These are phyloP conservation scores for Myotis davidii DNA, from an alignment of 2,113 vertebrate species.

Conservation along the genomic window DNA sequence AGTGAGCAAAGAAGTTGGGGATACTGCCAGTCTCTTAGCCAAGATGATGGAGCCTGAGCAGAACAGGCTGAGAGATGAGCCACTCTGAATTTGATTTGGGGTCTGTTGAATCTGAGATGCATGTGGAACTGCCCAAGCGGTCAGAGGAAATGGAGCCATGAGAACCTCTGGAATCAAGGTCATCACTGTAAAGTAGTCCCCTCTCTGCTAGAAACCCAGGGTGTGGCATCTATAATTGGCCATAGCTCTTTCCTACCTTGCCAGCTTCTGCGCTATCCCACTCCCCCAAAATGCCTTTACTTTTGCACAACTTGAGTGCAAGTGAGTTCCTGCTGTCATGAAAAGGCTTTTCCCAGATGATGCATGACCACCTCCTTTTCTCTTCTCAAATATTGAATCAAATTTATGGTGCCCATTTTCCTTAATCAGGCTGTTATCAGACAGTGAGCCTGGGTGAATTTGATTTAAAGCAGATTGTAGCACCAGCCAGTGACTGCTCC, in stretches of 20 bases:
- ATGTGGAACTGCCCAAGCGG: neutral
- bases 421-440: slow-evolving; percentile 78
- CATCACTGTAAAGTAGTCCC: neutral
- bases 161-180: neutral
- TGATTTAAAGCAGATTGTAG: slow-evolving; percentile 81
- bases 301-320: slow-evolving; percentile 54
- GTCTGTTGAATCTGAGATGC: neutral
- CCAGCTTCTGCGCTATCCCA: slow-evolving; percentile 37
- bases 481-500: slow-evolving; percentile 81
- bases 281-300: slow-evolving; percentile 67
- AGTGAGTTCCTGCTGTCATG: slow-evolving; percentile 69
- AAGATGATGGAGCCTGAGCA: neutral
- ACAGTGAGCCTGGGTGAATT: slow-evolving; percentile 59
- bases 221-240: slow-evolving; percentile 61
- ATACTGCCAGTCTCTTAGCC: neutral
- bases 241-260: slow-evolving; percentile 55
- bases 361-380: slow-evolving; percentile 72
- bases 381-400: slow-evolving; percentile 73
- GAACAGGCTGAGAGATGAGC: neutral
- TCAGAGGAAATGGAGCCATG: neutral
- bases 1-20: neutral
- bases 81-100: neutral
- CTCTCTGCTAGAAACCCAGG: neutral
- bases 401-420: slow-evolving; percentile 81
- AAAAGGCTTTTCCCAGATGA: slow-evolving; percentile 70